These are phyloP conservation scores for Lymantria monacha DNA, from an alignment of 2,888 invertebrate genomes.

Conservation along the genomic window DNA sequence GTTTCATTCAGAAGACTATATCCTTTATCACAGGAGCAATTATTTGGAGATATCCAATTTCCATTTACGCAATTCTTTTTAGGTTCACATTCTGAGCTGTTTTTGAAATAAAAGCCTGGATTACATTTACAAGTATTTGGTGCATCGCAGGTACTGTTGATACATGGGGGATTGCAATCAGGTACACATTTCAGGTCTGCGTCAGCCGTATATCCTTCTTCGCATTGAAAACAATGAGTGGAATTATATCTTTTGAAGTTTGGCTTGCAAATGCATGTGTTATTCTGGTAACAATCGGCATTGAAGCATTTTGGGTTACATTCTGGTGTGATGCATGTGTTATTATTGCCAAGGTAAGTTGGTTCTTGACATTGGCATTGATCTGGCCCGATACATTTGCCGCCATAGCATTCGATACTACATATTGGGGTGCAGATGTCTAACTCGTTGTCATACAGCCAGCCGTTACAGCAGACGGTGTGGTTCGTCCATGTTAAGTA, in stretches of 20 bases:
- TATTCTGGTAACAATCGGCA: constrained; percentile 39
- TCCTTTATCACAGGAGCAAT: constrained; percentile 69
- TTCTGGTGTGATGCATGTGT: constrained; percentile 51
- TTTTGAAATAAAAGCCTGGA: constrained; percentile 38
- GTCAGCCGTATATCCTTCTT: constrained; percentile 38
- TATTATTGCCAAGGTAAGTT: constrained; percentile 46
- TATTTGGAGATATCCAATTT: constrained; percentile 56
- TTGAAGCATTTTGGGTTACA: constrained; percentile 59
- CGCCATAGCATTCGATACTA: constrained; percentile 69
- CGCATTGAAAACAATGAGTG: constrained; percentile 54
- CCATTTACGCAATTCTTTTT: constrained; percentile 73
- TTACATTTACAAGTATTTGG: constrained; percentile 50
- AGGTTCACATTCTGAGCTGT: constrained; percentile 40
- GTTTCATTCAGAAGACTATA: constrained; percentile 28
- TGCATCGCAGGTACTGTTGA: constrained; percentile 42
- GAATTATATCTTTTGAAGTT: constrained; percentile 47
- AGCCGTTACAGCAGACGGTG: constrained; percentile 68
- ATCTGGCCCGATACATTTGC: constrained; percentile 62
- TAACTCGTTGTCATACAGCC: constrained; percentile 49
- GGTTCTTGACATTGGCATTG: constrained; percentile 35
- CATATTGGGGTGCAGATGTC: constrained; percentile 74
- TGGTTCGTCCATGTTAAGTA: constrained; percentile 45
- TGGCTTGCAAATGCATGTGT: constrained; percentile 55
- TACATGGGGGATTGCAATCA: constrained; percentile 29
- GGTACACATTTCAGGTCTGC: constrained; percentile 38